phyloP scores from a whole-genome alignment of 2,797 vertebrate species.

The Nyctibius grandis region DNA sequence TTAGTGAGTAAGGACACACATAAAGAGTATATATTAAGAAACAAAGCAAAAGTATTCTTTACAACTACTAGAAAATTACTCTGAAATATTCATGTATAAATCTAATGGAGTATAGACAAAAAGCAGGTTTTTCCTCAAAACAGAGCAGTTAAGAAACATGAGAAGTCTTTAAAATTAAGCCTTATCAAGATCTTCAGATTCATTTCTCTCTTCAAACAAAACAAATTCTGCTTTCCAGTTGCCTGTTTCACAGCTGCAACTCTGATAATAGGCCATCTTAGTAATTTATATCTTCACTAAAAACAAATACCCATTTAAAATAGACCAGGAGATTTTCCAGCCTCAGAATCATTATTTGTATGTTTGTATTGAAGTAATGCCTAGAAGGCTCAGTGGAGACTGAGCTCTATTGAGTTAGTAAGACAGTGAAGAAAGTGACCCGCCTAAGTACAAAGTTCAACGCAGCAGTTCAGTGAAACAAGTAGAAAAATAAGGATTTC shows the following conservation, averaged over 20 bases:
- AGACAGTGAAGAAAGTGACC: constrained; percentile 16
- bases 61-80: not conserved
- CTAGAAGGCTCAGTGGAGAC: not conserved
- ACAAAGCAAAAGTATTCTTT: not conserved
- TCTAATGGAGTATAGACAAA: not conserved
- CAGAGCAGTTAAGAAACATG: not conserved
- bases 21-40: not conserved
- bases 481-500: not conserved
- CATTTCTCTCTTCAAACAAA: not conserved
- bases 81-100: not conserved
- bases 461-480: not conserved
- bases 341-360: not conserved
- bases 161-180: not conserved
- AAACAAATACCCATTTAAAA: constrained; percentile 26
- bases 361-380: constrained; percentile 23
- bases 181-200: not conserved
- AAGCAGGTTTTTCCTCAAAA: not conserved
- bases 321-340: not conserved
- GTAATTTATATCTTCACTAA: not conserved
- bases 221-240: not conserved
- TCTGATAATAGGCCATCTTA: not conserved
- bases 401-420: not conserved
- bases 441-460: not conserved
- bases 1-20: not conserved
- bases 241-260: not conserved